These are phyloP conservation scores for Dermochelys coriacea DNA, from an alignment of 2,797 vertebrate genomes.

Conservation along the genomic window DNA sequence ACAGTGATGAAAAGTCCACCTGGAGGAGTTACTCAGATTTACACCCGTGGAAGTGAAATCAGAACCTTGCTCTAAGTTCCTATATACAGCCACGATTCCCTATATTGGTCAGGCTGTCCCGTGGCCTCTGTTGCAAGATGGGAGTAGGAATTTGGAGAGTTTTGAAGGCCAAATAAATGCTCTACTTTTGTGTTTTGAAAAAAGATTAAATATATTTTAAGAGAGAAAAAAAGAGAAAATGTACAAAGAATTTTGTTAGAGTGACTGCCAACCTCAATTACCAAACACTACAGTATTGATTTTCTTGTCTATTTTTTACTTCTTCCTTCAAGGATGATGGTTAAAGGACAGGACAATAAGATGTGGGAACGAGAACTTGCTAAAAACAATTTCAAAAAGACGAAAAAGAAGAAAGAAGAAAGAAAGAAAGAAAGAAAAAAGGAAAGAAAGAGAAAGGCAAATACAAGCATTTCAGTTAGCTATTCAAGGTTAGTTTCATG, in stretches of 20 bases:
- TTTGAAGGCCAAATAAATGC: background rate
- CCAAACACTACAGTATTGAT: slow-evolving; percentile 32
- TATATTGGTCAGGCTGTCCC: background rate
- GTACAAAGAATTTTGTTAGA: slow-evolving; percentile 18
- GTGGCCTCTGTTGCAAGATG: background rate
- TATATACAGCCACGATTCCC: background rate
- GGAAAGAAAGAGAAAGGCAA: background rate
- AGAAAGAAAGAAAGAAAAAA: background rate
- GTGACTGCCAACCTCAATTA: background rate
- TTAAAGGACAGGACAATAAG: slow-evolving; percentile 61
- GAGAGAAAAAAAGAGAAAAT: slow-evolving; percentile 11
- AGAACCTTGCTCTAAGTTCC: background rate
- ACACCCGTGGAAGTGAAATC: background rate
- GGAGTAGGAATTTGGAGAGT: background rate
- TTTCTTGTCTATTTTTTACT: slow-evolving; percentile 53
- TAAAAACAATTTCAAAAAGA: slow-evolving; percentile 23
- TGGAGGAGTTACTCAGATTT: background rate
- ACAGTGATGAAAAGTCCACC: background rate
- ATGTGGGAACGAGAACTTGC: slow-evolving; percentile 19
- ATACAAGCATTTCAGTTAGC: slow-evolving; percentile 31
- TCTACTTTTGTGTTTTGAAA: background rate
- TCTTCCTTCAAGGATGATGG: slow-evolving; percentile 29
- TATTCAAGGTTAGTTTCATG: slow-evolving; percentile 31
- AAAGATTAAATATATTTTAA: background rate
- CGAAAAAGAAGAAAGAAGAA: background rate